A percentile compares a stretch with the other conserved stretches of the same genome.
phyloP scores from a whole-genome alignment of 2,888 invertebrate genomes.

The Leptopilina syphax region DNA sequence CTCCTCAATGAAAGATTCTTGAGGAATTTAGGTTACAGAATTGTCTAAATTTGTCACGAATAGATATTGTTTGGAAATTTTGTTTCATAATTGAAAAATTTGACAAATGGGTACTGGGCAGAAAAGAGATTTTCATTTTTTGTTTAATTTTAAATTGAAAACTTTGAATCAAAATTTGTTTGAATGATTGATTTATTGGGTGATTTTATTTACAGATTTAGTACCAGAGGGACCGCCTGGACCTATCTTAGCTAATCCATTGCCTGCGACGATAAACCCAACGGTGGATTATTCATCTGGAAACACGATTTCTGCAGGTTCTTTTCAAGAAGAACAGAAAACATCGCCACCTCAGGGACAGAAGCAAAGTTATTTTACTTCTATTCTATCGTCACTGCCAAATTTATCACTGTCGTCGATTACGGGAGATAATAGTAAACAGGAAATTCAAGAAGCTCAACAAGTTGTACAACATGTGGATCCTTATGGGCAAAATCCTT shows the following conservation, averaged over 20 bases:
- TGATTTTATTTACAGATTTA: slow-evolving; percentile 34
- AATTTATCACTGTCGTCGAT: slow-evolving; percentile 69
- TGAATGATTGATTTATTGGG: not conserved
- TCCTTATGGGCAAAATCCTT: slow-evolving; percentile 43
- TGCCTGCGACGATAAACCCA: not conserved
- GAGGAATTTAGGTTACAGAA: slow-evolving; percentile 50
- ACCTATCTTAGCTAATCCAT: slow-evolving; percentile 67
- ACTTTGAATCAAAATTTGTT: too few species aligned
- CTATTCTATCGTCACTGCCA: slow-evolving; percentile 72
- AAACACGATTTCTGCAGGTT: slow-evolving; percentile 18
- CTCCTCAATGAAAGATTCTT: slow-evolving; percentile 60
- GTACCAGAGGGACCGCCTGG: slow-evolving; percentile 13
- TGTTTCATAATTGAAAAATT: not conserved
- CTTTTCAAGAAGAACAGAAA: slow-evolving; percentile 49
- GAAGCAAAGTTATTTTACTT: slow-evolving; percentile 70
- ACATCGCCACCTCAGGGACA: slow-evolving; percentile 50
- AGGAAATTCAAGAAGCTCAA: slow-evolving; percentile 27
- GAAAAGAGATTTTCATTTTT: too few species aligned
- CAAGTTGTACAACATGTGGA: slow-evolving; percentile 19
- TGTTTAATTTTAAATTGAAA: too few species aligned
- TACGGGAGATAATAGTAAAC: slow-evolving; percentile 50
- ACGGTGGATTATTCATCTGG: slow-evolving; percentile 26
- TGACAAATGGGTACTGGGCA: too few species aligned
- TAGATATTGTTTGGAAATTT: slow-evolving; percentile 3
- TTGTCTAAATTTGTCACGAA: not conserved